Base-by-base conservation (phyloP, 2,888 invertebrate species). In the Ypsolopha scabrella region DNA sequence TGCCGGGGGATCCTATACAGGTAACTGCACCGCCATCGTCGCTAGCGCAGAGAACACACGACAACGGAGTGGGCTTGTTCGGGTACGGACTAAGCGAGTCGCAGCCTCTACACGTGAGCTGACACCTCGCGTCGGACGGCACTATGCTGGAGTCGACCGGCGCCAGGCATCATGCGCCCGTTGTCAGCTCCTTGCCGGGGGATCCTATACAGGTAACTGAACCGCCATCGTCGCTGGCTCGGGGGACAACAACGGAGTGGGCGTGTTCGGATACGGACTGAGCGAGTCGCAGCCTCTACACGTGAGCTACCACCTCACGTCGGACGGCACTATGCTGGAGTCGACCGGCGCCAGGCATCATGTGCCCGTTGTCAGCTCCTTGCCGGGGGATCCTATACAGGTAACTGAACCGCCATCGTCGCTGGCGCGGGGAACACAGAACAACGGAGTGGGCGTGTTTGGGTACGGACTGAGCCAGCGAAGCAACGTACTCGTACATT, bases 251-350 rank as follows among this genome's bases (percentile, higher is more conserved):
- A 72, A 74, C 71, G 67, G 85, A 60, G 67, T 86, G 63, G 67
- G 77, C 52, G 70, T 87, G 62, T 75, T 80, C 60, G 70, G 77
- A 41, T 86, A 89, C 24, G 91, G 91, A 0, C 72, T 92, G 51
- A 87, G 95, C 51, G 95, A 97, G 52, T 53, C 46, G 37, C 43
- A 51, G 37, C 10, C 43, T 10, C 87, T 98, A 41, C 95, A 96
- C 79, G 97, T 96, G 64, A 91, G 90, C 10, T 96, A 96, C 69
- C 92, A 94, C 64, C 90, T 93, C 49, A 94, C 96, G 4, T 96
- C 96, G 44, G 97, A 97, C 70, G 96, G 96, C 35, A 96, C 96
- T 43, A 91, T 94, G 69, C 90, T 97, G 68, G 96, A 97, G 80
- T 74, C 80, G 6, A 70, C 65, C 85, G 92, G 79, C 86, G 90